These are phyloP conservation scores for Procavia capensis DNA, from an alignment of 2,113 vertebrate species.

Conservation along the genomic window DNA sequence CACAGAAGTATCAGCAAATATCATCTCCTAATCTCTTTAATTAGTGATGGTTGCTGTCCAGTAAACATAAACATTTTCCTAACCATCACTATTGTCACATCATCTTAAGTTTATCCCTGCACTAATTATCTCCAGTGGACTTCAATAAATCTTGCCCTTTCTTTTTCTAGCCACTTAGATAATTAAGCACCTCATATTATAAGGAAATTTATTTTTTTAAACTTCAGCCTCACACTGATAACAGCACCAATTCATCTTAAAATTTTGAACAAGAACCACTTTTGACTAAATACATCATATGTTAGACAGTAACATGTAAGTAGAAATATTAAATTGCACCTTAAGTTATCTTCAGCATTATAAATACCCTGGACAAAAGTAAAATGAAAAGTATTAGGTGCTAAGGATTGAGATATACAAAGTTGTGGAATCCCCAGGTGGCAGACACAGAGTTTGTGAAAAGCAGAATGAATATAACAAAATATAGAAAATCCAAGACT, in stretches of 20 bases:
- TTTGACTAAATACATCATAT: slow-evolving; percentile 57
- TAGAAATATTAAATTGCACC: slow-evolving; percentile 55
- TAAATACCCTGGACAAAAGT: slow-evolving; percentile 30
- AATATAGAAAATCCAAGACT: background rate
- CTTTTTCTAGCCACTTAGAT: slow-evolving; percentile 56
- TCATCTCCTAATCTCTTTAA: background rate
- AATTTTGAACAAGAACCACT: slow-evolving; percentile 59
- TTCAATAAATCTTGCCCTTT: slow-evolving; percentile 54
- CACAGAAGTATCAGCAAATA: slow-evolving; percentile 20
- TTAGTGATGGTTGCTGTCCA: slow-evolving; percentile 27
- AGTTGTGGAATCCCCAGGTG: background rate
- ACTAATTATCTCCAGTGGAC: slow-evolving; percentile 51
- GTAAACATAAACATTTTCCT: slow-evolving; percentile 14
- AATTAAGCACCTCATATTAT: slow-evolving; percentile 65
- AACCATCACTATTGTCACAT: slow-evolving; percentile 5
- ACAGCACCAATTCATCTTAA: slow-evolving; percentile 63
- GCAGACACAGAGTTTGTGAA: background rate
- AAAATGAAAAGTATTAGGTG: slow-evolving; percentile 33
- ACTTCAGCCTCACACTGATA: slow-evolving; percentile 60
- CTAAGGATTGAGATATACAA: background rate
- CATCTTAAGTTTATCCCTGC: slow-evolving; percentile 23
- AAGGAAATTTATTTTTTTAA: slow-evolving; percentile 70
- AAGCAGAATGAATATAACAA: background rate
- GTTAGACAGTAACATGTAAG: slow-evolving; percentile 43
- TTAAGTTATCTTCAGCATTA: background rate